Evolutionary conservation across 2,113 vertebrate species (phyloP).

Genomic region (Chaenogobius annularis): DNA sequence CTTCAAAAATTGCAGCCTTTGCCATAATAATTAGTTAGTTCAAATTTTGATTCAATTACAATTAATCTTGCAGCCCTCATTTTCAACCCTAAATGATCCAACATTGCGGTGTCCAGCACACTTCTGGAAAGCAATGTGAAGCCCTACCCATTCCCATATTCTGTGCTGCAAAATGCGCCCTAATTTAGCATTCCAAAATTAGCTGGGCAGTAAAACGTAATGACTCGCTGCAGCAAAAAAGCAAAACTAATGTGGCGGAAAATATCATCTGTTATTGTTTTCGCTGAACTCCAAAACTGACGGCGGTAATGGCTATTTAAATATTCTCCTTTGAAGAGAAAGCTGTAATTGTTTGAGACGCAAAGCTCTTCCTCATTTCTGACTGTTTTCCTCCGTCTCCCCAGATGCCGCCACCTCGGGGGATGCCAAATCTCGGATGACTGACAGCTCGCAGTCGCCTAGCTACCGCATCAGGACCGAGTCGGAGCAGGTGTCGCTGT

Average conservation of each 20-base stretch:
- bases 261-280: slow-evolving; percentile 37
- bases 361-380: slow-evolving; percentile 18
- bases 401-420: slow-evolving; percentile 83
- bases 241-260: slow-evolving; percentile 53
- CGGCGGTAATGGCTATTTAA: slow-evolving; percentile 33
- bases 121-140: neutral
- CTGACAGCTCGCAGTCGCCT: slow-evolving; percentile 84
- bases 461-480: slow-evolving; percentile 87
- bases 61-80: too few relatives aligned
- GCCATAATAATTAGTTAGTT: too few relatives aligned
- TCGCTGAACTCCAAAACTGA: slow-evolving; percentile 21
- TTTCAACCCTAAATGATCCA: neutral
- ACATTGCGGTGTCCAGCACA: neutral
- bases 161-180: slow-evolving; percentile 5
- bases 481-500: slow-evolving; percentile 86
- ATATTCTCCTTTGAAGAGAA: slow-evolving; percentile 13
- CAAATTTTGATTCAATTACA: too few relatives aligned
- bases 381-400: slow-evolving; percentile 52
- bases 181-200: slow-evolving; percentile 34
- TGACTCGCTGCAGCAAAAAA: slow-evolving; percentile 35
- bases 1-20: too few relatives aligned
- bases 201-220: slow-evolving; percentile 50
- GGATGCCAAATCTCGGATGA: slow-evolving; percentile 82
- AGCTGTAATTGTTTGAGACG: slow-evolving; percentile 21
- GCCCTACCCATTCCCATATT: neutral